These are phyloP conservation scores for Eupithecia centaureata DNA, from an alignment of 2,888 invertebrate species.

Conservation along the genomic window DNA sequence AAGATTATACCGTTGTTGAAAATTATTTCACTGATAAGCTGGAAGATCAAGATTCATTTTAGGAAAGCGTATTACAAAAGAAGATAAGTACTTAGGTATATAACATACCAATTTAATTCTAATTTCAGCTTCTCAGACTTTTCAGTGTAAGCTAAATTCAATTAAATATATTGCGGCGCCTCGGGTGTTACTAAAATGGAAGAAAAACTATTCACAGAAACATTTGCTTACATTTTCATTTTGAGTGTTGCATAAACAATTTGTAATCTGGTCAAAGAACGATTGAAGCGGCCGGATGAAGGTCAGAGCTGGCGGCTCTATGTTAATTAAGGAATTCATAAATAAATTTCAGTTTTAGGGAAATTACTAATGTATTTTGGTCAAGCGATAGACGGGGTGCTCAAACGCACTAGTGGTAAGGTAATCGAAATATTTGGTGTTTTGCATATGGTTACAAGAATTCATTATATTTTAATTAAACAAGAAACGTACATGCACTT, in stretches of 20 bases:
- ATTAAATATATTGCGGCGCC: neutral
- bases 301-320: conserved; percentile 37
- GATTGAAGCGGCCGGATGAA: conserved; percentile 37
- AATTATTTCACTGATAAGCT: no score
- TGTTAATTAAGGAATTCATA: conserved; percentile 42
- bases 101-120: neutral
- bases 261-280: conserved; percentile 33
- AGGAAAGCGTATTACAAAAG: neutral
- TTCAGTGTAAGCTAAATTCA: neutral
- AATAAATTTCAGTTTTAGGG: conserved; percentile 36
- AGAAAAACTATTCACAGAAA: conserved; percentile 10
- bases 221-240: conserved; percentile 16
- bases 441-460: neutral
- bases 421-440: neutral
- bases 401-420: neutral
- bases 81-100: neutral
- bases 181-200: neutral
- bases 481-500: neutral
- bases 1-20: no score
- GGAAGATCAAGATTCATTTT: neutral
- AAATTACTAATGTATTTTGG: conserved; percentile 21
- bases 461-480: no score
- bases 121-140: neutral
- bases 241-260: conserved; percentile 22
- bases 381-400: neutral